Evolutionary conservation across 1,140 invertebrate genomes (phyloP), one percentile per base, ranked within the genome.

Genomic region (Drosophila pseudoobscura): DNA sequence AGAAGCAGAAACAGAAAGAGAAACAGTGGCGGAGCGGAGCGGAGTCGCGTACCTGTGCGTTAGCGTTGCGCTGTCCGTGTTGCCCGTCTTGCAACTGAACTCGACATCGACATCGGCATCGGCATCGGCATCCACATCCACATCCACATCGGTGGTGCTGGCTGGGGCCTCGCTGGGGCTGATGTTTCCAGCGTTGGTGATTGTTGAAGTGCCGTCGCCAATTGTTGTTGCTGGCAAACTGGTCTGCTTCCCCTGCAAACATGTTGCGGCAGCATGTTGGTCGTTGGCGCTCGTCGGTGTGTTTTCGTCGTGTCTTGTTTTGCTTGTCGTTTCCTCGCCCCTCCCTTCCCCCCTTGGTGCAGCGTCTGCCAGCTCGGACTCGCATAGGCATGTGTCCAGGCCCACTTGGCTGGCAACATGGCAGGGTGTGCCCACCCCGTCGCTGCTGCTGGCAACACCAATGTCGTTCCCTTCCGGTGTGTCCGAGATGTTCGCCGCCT

Each of bases 51-150:
- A 91, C 90, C 90, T 91, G 80, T 91, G 77, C 75, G 53, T 47
- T 46, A 60, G 46, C 84, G 85, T 71, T 88, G 75, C 74, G 79
- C 75, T 76, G 71, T 90, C 82, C 87, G 89, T 83, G 80, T 88
- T 78, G 79, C 78, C 79, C 85, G 89, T 89, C 66, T 82, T 90
- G 88, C 89, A 82, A 90, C 85, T 90, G 77, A 88, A 55, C 50
- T 63, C 59, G 61, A 80, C 53, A 49, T 84, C 61, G 55, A 54
- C 45, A 20, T 20, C 20, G 20, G 1, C 20, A 2, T 20, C 20
- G 20, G 20, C 20, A 20, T 20, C 20, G 20, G 20, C 20, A 20
- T 20, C 20, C 1, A 2, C 20, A 20, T 20, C 20, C 20, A 20
- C 20, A 26, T 8, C 47, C 47, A 24, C 45, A 75, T 55, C 62